phyloP scores from a whole-genome alignment of 2,888 invertebrate species.

The Diaperis boleti region DNA sequence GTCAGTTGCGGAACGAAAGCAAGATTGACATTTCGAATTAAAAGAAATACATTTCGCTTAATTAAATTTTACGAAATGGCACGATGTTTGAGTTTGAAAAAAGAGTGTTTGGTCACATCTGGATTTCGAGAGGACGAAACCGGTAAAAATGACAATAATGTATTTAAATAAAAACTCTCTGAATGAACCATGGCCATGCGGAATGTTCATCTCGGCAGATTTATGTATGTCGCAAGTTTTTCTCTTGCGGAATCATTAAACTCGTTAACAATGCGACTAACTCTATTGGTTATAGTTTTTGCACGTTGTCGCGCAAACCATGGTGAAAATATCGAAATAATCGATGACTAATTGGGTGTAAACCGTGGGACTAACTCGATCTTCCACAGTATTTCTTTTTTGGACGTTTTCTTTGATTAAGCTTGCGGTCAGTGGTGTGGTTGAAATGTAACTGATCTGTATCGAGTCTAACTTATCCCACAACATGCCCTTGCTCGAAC shows the following conservation, averaged over 20 bases:
- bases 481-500: conserved; percentile 3
- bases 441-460: conserved; percentile 4
- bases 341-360: conserved; percentile 17
- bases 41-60: conserved; percentile 20
- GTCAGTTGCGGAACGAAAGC: conserved; percentile 25
- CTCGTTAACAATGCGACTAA: conserved; percentile 13
- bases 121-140: neutral
- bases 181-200: conserved; percentile 5
- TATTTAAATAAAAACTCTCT: conserved; percentile 12
- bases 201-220: neutral
- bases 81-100: neutral
- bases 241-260: conserved; percentile 6
- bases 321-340: conserved; percentile 17
- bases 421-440: conserved; percentile 13
- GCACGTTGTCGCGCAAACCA: neutral
- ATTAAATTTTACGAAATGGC: conserved; percentile 7
- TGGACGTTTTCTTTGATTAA: conserved; percentile 12
- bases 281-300: conserved; percentile 8
- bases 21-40: conserved; percentile 21
- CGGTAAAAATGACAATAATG: conserved; percentile 11
- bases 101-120: neutral
- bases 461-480: neutral
- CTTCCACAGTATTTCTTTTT: neutral
- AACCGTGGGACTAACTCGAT: conserved; percentile 12
- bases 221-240: neutral